Conservation (phyloP, 2,797 vertebrate genomes). For the Pogoniulus pusillus region DNA sequence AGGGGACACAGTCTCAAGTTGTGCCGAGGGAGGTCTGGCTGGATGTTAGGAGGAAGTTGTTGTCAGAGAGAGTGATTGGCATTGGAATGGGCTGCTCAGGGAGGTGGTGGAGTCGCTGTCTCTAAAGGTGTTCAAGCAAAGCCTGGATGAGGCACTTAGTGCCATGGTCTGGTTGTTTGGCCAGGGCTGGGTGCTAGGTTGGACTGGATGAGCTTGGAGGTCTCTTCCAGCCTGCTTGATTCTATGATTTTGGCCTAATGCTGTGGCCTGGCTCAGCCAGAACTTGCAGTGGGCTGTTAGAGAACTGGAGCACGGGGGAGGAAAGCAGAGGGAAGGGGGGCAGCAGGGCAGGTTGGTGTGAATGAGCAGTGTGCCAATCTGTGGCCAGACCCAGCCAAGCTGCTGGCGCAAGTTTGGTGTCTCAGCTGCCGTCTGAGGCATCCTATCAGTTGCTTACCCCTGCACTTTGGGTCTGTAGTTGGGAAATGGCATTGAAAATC, state of each 20-base stretch:
- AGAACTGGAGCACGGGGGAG: background rate
- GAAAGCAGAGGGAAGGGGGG: background rate
- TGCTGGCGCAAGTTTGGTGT: background rate
- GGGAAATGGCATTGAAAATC: background rate
- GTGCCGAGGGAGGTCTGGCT: too few relatives aligned
- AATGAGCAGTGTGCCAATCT: rapidly evolving
- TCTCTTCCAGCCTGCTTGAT: too few relatives aligned
- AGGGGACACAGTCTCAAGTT: too few relatives aligned
- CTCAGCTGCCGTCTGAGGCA: background rate
- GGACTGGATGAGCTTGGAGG: too few relatives aligned
- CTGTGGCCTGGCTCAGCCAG: background rate
- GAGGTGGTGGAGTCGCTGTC: too few relatives aligned
- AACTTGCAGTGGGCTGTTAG: background rate
- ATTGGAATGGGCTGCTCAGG: too few relatives aligned
- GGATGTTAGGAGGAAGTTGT: too few relatives aligned
- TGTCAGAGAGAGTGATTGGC: too few relatives aligned
- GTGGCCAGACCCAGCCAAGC: background rate
- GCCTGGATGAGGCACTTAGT: too few relatives aligned
- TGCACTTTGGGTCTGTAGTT: background rate
- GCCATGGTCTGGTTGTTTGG: too few relatives aligned
- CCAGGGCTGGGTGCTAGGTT: too few relatives aligned
- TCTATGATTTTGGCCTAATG: background rate
- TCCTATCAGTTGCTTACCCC: rapidly evolving
- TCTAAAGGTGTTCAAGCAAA: too few relatives aligned
- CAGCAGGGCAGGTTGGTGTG: background rate